Evolutionary conservation across 2,888 invertebrate genomes (phyloP), one percentile per base, ranked within the genome.

Genomic region (Tipula confusa): DNA sequence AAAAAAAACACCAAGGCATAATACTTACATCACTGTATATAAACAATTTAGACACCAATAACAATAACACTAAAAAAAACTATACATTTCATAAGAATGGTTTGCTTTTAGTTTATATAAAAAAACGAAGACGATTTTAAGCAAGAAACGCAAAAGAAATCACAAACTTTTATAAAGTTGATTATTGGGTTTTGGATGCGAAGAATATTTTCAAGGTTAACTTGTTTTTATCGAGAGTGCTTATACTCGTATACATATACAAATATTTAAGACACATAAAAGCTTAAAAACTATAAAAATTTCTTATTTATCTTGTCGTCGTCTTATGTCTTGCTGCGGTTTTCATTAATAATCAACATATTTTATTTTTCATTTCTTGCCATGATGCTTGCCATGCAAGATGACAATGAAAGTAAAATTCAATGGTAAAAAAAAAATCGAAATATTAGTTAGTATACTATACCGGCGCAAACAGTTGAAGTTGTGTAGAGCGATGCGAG

Each of bases 171-270:
- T 24, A 9, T 64, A 24, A 64, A 64, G 64, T 64, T 64, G 64
- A 64, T 64, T 64, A 64, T 64, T 64, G 64, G 24, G 64, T 64
- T 33, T 64, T 64, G 64, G 24, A 64, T 64, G 24, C 24, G 64
- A 64, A 64, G 64, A 64, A 64, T 64, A 64, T 64, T 64, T 64
- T 64, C 64, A 64, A 64, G 64, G 64, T 64, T 64, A 64, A 64
- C 64, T 64, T 64, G 24, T 64, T 33, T 64, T 64, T 64, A 64
- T 64, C 64, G 64, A 64, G 64, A 64, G 24, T 64, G 7, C 24
- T 13, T 24, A 24, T 64, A 43, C 9, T 9, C 15, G 11, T 15
- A 3, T 43, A 15, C 2, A 43, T 43, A 43, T 6, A 36, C n/a
- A n/a, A 11, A 36, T 2, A 36, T 9, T 36, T 15, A 43, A 43